A percentile compares a stretch with the other conserved stretches of the same genome.
Conservation (phyloP, 2,888 invertebrate genomes). For the Drosophila suboccidentalis region DNA sequence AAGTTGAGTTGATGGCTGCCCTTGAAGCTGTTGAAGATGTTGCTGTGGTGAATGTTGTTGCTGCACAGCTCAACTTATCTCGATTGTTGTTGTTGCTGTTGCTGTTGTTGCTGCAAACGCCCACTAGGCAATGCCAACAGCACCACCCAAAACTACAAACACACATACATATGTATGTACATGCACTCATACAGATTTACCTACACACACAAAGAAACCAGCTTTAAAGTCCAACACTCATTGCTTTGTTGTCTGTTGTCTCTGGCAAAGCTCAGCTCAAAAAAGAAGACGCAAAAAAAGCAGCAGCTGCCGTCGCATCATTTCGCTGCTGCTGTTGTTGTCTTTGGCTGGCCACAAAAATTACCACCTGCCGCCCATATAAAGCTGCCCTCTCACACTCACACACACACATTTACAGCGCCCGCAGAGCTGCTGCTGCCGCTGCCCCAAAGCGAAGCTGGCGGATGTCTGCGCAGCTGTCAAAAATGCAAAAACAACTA, state of each 20-base stretch:
- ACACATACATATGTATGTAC: slow-evolving; percentile 12
- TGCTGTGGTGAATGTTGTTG: slow-evolving; percentile 42
- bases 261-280: slow-evolving; percentile 53
- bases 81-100: slow-evolving; percentile 25
- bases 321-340: slow-evolving; percentile 39
- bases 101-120: slow-evolving; percentile 48
- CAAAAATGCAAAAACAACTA: slow-evolving; percentile 48
- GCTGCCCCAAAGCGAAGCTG: slow-evolving; percentile 23
- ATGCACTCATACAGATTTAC: slow-evolving; percentile 11
- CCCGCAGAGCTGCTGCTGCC: slow-evolving; percentile 36
- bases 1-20: slow-evolving; percentile 55
- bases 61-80: slow-evolving; percentile 15
- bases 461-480: slow-evolving; percentile 62
- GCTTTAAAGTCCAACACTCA: slow-evolving; percentile 59
- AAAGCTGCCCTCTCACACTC: slow-evolving; percentile 53
- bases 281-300: slow-evolving; percentile 66
- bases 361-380: slow-evolving; percentile 84
- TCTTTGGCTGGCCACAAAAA: slow-evolving; percentile 68
- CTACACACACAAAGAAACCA: slow-evolving; percentile 53
- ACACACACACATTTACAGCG: slow-evolving; percentile 5
- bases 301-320: slow-evolving; percentile 71
- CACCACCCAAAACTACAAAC: slow-evolving; percentile 64
- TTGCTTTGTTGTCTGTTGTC: slow-evolving; percentile 56
- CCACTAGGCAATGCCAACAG: slow-evolving; percentile 64
- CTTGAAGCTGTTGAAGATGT: slow-evolving; percentile 60